Conservation (phyloP, 2,888 invertebrate genomes). For the Tetranychus truncatus region DNA sequence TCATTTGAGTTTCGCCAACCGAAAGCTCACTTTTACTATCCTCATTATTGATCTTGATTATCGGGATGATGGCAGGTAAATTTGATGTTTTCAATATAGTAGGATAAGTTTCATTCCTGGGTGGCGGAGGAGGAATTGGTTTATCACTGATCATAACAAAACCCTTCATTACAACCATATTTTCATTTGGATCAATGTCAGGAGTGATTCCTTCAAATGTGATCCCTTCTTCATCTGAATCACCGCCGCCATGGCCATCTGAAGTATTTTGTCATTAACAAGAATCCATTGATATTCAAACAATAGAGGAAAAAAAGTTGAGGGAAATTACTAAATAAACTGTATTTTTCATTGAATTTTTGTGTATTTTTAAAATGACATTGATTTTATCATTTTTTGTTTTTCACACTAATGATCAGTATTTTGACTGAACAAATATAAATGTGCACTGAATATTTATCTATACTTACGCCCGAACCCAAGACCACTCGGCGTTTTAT, state of each 20-base stretch:
- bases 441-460: neutral
- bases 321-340: no score
- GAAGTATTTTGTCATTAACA: neutral
- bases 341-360: no score
- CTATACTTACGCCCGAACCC: neutral
- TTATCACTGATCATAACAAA: slow-evolving; percentile 13
- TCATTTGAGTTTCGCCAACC: neutral
- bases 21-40: neutral
- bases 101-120: neutral
- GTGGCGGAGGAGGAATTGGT: neutral
- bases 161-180: slow-evolving; percentile 17
- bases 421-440: no score
- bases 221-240: slow-evolving; percentile 1
- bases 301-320: no score
- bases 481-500: neutral
- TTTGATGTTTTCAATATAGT: neutral
- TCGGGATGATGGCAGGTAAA: slow-evolving; percentile 9
- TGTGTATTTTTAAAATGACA: no score
- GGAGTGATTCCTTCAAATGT: slow-evolving; percentile 17
- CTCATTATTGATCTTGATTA: slow-evolving; percentile 6
- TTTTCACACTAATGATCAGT: neutral
- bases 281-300: neutral
- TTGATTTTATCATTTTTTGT: neutral
- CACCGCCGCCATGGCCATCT: neutral
- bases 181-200: slow-evolving; percentile 13